Percentiles rank a stretch among this genome's conserved stretches.
These are phyloP conservation scores for Ibidorhyncha struthersii DNA, from an alignment of 2,113 vertebrate genomes.

Conservation along the genomic window DNA sequence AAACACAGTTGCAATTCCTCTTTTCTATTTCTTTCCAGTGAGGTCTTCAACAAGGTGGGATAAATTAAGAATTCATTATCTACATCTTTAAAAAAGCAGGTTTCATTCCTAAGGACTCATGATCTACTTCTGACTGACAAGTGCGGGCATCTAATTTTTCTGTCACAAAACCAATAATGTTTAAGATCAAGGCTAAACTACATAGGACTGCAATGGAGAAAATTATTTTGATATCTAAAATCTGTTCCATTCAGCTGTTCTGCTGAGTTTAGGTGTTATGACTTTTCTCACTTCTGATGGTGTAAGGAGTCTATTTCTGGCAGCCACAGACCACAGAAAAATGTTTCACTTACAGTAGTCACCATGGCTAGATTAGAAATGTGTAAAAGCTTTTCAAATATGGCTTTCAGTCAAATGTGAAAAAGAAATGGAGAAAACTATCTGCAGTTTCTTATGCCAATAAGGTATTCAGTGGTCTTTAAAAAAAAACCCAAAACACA, in stretches of 20 bases:
- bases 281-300: not conserved
- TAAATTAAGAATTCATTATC: not conserved
- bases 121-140: not conserved
- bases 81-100: not conserved
- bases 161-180: not conserved
- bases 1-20: accelerated
- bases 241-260: not conserved
- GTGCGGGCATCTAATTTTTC: not conserved
- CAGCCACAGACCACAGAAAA: not conserved
- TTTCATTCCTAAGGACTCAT: not conserved
- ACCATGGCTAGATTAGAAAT: not conserved
- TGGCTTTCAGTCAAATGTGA: not conserved
- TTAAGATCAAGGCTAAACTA: not conserved
- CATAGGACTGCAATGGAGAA: not conserved
- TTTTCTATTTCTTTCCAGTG: not conserved
- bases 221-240: not conserved
- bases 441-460: not conserved
- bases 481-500: not conserved
- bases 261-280: not conserved
- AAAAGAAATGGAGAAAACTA: not conserved
- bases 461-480: not conserved
- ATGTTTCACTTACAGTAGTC: not conserved
- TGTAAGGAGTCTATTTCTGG: not conserved
- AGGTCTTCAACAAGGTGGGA: not conserved
- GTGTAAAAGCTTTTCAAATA: not conserved